A percentile compares a stretch with the other conserved stretches of the same genome.
These are phyloP conservation scores for Protobothrops flavoviridis DNA, from an alignment of 2,113 vertebrate genomes.

Conservation along the genomic window DNA sequence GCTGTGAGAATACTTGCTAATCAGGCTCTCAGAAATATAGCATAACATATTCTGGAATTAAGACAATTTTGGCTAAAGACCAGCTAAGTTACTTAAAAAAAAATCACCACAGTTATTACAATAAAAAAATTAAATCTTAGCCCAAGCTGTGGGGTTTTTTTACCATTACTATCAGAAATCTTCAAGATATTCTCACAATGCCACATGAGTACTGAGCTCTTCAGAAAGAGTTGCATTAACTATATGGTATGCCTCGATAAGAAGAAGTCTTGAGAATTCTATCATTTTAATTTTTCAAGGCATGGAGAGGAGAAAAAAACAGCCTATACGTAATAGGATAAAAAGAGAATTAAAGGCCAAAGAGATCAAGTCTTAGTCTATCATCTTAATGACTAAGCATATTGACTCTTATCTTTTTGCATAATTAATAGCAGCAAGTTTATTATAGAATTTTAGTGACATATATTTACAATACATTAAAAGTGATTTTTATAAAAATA, in stretches of 20 bases:
- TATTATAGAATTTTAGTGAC: not conserved
- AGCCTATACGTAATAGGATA: not conserved
- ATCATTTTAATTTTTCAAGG: not conserved
- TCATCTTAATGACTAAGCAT: not conserved
- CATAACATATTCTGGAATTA: not conserved
- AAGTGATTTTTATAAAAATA: not conserved
- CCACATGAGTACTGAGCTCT: not conserved
- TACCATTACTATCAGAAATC: not conserved
- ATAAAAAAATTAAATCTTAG: not conserved
- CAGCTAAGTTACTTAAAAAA: not conserved
- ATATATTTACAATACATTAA: not conserved
- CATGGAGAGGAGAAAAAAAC: not conserved
- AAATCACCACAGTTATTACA: not conserved
- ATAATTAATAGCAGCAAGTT: not conserved
- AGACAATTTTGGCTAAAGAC: not conserved
- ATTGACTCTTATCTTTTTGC: not conserved
- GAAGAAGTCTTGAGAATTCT: not conserved
- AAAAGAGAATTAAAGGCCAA: not conserved
- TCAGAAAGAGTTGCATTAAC: not conserved
- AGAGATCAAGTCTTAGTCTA: not conserved
- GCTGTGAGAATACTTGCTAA: not conserved
- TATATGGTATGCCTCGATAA: not conserved
- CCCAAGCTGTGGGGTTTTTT: not conserved
- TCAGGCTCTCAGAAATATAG: not conserved
- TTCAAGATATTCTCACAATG: not conserved